Base-by-base conservation (phyloP, 2,888 invertebrate genomes). In the Pristionchus japonicus region DNA sequence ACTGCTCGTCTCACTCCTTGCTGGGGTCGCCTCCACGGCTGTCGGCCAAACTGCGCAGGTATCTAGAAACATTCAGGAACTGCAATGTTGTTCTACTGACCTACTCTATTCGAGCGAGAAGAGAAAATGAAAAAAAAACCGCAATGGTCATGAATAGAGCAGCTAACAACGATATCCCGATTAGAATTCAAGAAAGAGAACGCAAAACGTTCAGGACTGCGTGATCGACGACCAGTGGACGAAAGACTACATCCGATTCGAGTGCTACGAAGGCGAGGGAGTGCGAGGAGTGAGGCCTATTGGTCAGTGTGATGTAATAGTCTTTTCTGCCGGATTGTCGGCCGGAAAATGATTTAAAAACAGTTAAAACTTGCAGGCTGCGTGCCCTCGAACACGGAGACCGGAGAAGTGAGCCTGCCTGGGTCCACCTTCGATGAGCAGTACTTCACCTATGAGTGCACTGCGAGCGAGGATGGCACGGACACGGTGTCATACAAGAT, bases 241-340 rank as follows among this genome's bases (percentile, higher is more conserved):
- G 13, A n/a, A 6, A 3, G 64, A 85, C 20, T 85, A 34, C 43
- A 85, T 85, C 27, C 34, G 85, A 37, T 85, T 85, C 37, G 85
- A 85, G 31, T 85, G 85, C 34, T 85, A 17, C 64, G 27, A 31
- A 6, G 85, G 85, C 34, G n/a, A 15, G 23, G 85, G 85, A 43
- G 64, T 85, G 31, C 61, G 64, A n/a, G 85, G 85, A 64, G 85
- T 85, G 20, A 34, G 85, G 23, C 40, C 85, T 4, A 64, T 85
- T 31, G 85, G 85, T 85, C 3, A 52, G 52, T 31, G 7, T 9
- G n/a, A n/a, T n/a, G n/a, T n/a, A n/a, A n/a, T n/a, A n/a, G 7
- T 13, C 17, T 15, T 57, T 57, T 57, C 17, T 15, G 3, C 9
- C 3, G 13, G 61, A 20, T 40, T 4, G n/a, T n/a, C n/a, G n/a